A percentile compares a stretch with the other conserved stretches of the same genome.
Evolutionary conservation across 1,140 invertebrate genomes (phyloP).

Genomic region (Batillaria attramentaria): DNA sequence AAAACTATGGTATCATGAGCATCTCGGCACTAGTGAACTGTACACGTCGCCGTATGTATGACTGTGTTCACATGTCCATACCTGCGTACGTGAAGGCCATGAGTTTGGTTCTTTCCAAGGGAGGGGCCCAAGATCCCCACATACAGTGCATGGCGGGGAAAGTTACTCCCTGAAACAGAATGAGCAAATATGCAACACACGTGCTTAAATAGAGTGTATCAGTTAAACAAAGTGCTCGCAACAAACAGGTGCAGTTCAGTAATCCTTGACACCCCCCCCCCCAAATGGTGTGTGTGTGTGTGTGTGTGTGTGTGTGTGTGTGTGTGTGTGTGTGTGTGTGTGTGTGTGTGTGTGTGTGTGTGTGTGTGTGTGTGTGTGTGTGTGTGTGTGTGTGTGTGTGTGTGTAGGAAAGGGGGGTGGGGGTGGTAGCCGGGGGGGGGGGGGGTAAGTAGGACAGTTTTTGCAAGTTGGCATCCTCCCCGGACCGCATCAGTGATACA

Average conservation of each 20-base stretch:
- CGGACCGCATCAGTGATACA: too few relatives aligned
- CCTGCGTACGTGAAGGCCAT: constrained; percentile 69
- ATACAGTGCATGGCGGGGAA: constrained; percentile 91
- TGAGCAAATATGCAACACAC: not conserved
- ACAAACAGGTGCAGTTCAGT: too few relatives aligned
- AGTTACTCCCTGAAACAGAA: constrained; percentile 81
- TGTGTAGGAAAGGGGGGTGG: not conserved
- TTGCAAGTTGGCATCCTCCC: too few relatives aligned
- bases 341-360: constrained; percentile 14
- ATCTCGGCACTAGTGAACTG: too few relatives aligned
- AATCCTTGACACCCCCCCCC: too few relatives aligned
- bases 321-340: not conserved
- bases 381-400: not conserved
- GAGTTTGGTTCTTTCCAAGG: constrained; percentile 67
- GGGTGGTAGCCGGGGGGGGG: not conserved
- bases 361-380: not conserved
- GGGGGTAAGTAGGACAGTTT: constrained; percentile 14
- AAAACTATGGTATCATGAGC: too few relatives aligned
- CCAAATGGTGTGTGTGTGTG: too few relatives aligned
- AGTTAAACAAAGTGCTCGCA: too few relatives aligned
- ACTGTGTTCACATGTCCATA: too few relatives aligned
- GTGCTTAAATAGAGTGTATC: too few relatives aligned
- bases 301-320: not conserved
- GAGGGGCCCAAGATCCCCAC: constrained; percentile 70
- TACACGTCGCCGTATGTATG: too few relatives aligned